Conservation (phyloP, 2,888 invertebrate genomes). For the Terebella lapidaria region DNA sequence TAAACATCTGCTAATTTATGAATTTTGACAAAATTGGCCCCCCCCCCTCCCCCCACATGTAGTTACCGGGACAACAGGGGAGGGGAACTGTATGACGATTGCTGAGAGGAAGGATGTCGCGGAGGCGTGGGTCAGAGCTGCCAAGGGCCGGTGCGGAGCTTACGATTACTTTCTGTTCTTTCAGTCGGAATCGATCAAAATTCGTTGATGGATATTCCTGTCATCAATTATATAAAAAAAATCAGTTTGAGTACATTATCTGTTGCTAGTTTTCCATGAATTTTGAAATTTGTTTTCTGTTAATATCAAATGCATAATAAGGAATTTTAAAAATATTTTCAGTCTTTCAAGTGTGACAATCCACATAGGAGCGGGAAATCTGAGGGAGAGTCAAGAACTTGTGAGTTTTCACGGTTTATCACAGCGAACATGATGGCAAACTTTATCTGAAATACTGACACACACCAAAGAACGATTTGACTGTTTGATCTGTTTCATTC, state of each 20-base stretch:
- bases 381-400: constrained; percentile 31
- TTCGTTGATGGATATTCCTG: no score
- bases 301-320: no score
- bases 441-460: no score
- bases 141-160: constrained; percentile 27
- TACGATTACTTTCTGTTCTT: no score
- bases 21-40: no score
- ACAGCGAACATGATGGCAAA: no score
- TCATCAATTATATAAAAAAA: not conserved
- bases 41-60: not conserved
- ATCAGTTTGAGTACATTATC: no score
- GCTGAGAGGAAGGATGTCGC: constrained; percentile 65
- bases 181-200: no score
- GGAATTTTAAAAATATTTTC: constrained; percentile 7
- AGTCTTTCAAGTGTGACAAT: constrained; percentile 31
- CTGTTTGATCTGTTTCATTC: not conserved
- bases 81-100: constrained; percentile 65
- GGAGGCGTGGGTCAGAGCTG: constrained; percentile 58
- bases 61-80: constrained; percentile 67
- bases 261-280: not conserved
- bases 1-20: no score
- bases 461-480: no score
- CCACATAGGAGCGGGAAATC: constrained; percentile 32
- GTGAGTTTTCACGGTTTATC: constrained; percentile 21
- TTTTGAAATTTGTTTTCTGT: not conserved